These are phyloP conservation scores for Rhabdophis nuchalis DNA, from an alignment of 2,797 vertebrate genomes.

Conservation along the genomic window DNA sequence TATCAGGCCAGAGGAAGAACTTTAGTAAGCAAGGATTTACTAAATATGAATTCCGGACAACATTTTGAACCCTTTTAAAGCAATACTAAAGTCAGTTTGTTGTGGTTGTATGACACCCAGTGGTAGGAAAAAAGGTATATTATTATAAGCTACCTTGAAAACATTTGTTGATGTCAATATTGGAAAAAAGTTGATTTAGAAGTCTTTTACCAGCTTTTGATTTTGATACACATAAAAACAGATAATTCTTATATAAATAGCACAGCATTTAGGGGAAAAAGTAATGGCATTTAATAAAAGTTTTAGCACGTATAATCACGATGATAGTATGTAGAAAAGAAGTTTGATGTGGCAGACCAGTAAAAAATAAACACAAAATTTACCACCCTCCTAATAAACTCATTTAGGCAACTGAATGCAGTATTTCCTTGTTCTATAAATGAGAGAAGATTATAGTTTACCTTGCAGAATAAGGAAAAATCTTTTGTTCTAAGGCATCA, in stretches of 20 bases:
- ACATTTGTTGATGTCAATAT: not conserved
- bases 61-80: not conserved
- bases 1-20: not conserved
- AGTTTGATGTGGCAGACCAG: not conserved
- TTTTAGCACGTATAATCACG: not conserved
- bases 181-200: not conserved
- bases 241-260: not conserved
- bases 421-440: not conserved
- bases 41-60: not conserved
- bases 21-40: not conserved
- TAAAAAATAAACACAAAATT: not conserved
- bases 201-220: not conserved
- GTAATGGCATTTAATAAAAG: not conserved
- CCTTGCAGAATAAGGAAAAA: not conserved
- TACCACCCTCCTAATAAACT: not conserved
- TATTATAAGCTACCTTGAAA: not conserved
- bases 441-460: not conserved
- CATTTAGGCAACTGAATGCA: not conserved
- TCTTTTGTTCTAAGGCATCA: not conserved
- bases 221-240: not conserved
- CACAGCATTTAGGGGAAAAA: not conserved
- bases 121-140: not conserved
- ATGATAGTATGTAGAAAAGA: not conserved
- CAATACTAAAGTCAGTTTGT: not conserved
- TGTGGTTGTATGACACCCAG: not conserved